Evolutionary conservation across 1,140 invertebrate genomes (phyloP).

Genomic region (Meloidogyne chitwoodi): DNA sequence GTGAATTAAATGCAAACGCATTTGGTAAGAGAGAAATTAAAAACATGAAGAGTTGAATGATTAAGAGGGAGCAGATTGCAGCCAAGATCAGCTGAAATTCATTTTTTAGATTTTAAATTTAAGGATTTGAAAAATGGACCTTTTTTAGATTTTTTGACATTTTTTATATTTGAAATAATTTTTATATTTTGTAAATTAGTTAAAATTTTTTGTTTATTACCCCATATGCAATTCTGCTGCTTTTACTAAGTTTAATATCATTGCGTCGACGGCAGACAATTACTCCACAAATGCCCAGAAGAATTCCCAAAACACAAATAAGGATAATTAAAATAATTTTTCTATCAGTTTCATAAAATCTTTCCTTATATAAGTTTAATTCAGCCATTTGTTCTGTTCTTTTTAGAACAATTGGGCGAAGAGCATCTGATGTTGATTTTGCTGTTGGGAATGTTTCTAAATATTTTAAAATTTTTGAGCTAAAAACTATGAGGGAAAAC

Average conservation of each 20-base stretch:
- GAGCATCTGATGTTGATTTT: neutral
- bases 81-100: slow-evolving; percentile 6
- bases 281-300: neutral
- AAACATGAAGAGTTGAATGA: slow-evolving; percentile 12
- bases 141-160: too few species aligned
- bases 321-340: neutral
- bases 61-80: neutral
- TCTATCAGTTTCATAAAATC: slow-evolving; percentile 3
- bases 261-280: neutral
- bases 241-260: neutral
- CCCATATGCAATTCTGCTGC: neutral
- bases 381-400: slow-evolving; percentile 7
- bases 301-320: neutral
- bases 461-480: too few species aligned
- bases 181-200: too few species aligned
- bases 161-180: too few species aligned
- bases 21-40: slow-evolving; percentile 1
- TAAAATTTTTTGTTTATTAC: neutral
- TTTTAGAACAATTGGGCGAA: neutral
- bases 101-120: neutral
- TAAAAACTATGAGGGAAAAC: too few species aligned
- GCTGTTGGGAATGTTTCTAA: neutral
- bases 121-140: too few species aligned
- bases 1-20: neutral
- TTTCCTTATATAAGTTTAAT: neutral